Evolutionary conservation across 2,113 vertebrate genomes (phyloP), one percentile per base, ranked within the genome.

Genomic region (Fulica atra): DNA sequence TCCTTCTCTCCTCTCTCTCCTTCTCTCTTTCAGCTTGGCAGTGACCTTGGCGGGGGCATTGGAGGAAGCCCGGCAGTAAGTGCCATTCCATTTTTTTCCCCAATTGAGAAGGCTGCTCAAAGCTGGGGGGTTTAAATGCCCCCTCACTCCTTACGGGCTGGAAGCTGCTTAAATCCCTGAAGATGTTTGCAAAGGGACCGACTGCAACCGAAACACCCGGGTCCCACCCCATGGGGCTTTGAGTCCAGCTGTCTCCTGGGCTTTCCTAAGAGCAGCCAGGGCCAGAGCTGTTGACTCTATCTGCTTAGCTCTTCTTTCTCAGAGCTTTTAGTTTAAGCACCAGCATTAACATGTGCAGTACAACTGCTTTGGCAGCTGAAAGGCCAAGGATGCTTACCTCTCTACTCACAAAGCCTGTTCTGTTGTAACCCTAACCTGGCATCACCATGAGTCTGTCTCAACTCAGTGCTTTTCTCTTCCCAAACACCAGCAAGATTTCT

Each of bases 51-150:
- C 98, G 99, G 99, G 98, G 99, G 99, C 98, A 99, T 99, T 98
- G 99, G 99, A 98, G 99, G 99, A 98, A 99, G 99, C 98, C 99
- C 99, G 98, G 99, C 99, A 98, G 99, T 99, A 99, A 99, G 99
- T 99, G 97, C 98, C 97, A 97, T 97, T 97, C 93, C 36, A 81
- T 98, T 98, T 97, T 98, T 97, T 97, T 97, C 93, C 94, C 91
- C 92, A 56, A 60, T 94, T 95, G 84, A 77, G 87, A 60, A 83
- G 81, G 93, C 91, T 94, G 96, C 96, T 95, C 69, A 40, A 6
- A 88, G 66, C 95, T 87, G 66, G 81, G 85, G 77, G 78, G 71
- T 94, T 95, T 69, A 66, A 92, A 33, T 84, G 48, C 25, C 16
- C 26, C 35, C 60, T 76, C 36, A 36, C 87, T 61, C 6, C 0